Conservation (phyloP, 2,797 vertebrate species). For the Pelochelys cantorii region DNA sequence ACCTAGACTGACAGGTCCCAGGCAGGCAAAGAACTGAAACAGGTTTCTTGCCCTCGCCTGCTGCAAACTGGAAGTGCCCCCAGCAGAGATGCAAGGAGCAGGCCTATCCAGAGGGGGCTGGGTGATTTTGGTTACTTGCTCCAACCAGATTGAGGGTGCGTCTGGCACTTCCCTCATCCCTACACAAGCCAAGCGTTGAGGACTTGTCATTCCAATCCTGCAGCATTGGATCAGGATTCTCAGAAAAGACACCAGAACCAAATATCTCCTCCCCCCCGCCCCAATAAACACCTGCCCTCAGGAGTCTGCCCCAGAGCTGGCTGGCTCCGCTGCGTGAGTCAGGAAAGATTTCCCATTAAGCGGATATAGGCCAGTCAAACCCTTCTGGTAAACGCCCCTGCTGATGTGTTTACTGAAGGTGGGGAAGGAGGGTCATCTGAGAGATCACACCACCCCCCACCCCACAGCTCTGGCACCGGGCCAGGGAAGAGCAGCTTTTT, state of each 20-base stretch:
- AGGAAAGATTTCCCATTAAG: background rate
- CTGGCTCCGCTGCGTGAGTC: background rate
- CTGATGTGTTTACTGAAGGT: background rate
- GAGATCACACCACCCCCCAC: accelerated
- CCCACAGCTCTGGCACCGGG: background rate
- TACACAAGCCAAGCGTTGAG: background rate
- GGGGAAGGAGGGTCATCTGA: background rate
- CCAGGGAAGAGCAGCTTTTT: background rate
- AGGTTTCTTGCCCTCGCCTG: background rate
- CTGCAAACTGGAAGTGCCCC: background rate
- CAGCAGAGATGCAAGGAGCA: background rate
- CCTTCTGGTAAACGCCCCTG: background rate
- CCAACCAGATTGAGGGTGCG: background rate
- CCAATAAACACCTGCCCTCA: background rate
- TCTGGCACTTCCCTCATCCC: background rate
- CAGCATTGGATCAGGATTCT: background rate
- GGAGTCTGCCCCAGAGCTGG: background rate
- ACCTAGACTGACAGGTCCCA: background rate
- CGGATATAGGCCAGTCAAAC: background rate
- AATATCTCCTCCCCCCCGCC: no score
- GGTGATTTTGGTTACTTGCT: background rate
- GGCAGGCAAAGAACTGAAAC: background rate
- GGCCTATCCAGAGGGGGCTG: no score
- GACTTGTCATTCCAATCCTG: background rate
- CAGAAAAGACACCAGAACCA: background rate